Percentiles rank a stretch among this genome's conserved stretches.
Conservation (phyloP, 2,888 invertebrate genomes). For the Clanis bilineata region DNA sequence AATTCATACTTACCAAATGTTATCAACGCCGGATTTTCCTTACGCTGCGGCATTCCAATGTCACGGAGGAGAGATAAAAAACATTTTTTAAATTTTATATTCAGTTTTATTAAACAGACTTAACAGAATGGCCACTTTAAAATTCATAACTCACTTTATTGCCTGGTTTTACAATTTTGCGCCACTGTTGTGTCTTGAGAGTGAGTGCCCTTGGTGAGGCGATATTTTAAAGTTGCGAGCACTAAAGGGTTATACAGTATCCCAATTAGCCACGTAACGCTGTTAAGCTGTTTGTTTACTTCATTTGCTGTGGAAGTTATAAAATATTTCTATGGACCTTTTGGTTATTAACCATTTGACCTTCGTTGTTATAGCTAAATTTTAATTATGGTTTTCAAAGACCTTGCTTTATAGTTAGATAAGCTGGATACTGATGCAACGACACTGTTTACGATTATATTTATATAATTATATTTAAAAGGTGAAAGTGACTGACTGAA, state of each 20-base stretch:
- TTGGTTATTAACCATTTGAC: conserved; percentile 32
- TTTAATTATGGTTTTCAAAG: no score
- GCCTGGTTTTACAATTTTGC: conserved; percentile 9
- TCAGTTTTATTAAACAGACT: not conserved
- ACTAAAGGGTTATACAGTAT: conserved; percentile 27
- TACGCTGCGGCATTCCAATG: not conserved
- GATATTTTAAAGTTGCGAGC: conserved; percentile 42
- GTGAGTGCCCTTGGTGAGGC: conserved; percentile 15
- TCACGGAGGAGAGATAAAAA: not conserved
- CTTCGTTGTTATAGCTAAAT: not conserved
- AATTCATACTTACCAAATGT: not conserved
- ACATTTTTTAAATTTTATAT: not conserved
- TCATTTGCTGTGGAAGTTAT: conserved; percentile 35
- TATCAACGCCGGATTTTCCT: not conserved
- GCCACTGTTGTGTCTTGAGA: conserved; percentile 7
- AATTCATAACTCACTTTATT: conserved; percentile 9
- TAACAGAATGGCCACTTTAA: not conserved
- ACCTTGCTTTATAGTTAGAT: no score
- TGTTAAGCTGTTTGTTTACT: conserved; percentile 37
- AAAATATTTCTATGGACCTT: conserved; percentile 38
- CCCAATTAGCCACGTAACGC: conserved; percentile 40
- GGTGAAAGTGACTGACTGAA: no score
- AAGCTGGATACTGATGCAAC: no score
- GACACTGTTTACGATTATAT: no score
- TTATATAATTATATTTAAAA: no score